Conservation (phyloP, 1,140 invertebrate species). For the Lordiphosa stackelbergi region DNA sequence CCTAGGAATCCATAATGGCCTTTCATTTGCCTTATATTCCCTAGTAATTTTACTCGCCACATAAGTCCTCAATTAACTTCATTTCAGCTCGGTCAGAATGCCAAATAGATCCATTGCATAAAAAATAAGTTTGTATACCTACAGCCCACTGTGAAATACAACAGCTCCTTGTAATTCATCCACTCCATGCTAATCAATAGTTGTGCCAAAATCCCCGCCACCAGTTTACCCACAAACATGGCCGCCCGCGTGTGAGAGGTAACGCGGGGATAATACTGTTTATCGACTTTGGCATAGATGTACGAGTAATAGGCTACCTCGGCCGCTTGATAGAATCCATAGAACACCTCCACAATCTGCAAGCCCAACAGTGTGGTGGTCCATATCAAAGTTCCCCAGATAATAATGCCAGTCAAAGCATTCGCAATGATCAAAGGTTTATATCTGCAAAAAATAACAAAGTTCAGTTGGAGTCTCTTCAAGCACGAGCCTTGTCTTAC, state of each 20-base stretch:
- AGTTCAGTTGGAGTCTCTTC: no score
- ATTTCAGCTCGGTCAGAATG: no score
- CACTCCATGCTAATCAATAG: constrained; percentile 80
- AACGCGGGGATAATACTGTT: constrained; percentile 84
- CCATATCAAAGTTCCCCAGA: constrained; percentile 86
- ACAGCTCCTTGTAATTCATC: constrained; percentile 83
- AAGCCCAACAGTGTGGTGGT: constrained; percentile 81
- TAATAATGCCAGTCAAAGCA: constrained; percentile 83
- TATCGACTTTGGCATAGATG: constrained; percentile 93
- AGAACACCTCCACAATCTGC: constrained; percentile 83
- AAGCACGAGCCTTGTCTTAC: constrained; percentile 24
- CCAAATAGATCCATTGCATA: no score
- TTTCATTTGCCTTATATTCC: no score
- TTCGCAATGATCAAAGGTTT: constrained; percentile 91
- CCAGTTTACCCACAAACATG: constrained; percentile 82
- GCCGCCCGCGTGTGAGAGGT: constrained; percentile 86
- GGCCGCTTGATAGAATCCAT: constrained; percentile 90
- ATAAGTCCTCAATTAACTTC: no score
- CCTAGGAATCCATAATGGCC: no score
- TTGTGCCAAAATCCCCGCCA: constrained; percentile 82
- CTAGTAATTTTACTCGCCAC: no score
- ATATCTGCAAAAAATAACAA: constrained; percentile 79
- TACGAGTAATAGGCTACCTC: constrained; percentile 96
- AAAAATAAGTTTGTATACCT: constrained; percentile 33
- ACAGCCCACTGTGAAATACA: constrained; percentile 83